Percentiles rank a stretch among this genome's conserved stretches.
Evolutionary conservation across 2,113 vertebrate species (phyloP).

Genomic region (Zapus hudsonius): DNA sequence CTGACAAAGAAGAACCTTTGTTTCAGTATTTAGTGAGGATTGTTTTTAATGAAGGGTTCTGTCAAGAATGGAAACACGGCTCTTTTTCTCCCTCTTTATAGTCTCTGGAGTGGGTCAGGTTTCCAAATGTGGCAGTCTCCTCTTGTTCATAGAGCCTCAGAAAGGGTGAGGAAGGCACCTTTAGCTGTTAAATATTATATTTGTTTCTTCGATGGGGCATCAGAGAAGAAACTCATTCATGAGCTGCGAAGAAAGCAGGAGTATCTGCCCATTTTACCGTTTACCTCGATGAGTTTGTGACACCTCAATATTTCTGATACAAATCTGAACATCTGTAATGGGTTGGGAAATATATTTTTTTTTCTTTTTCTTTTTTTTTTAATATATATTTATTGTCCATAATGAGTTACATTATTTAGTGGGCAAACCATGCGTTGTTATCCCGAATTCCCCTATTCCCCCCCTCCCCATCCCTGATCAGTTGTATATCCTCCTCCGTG

Average conservation of each 20-base stretch:
- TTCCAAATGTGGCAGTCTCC: not conserved
- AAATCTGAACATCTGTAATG: not conserved
- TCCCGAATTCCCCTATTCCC: no score
- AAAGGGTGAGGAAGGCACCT: not conserved
- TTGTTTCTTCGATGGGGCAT: not conserved
- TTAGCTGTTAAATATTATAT: not conserved
- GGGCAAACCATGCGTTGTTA: no score
- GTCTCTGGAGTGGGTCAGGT: slow-evolving; percentile 31
- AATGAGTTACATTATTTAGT: no score
- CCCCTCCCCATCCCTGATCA: no score
- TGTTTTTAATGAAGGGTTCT: slow-evolving; percentile 64
- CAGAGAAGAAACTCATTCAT: not conserved
- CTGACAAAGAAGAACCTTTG: slow-evolving; percentile 60
- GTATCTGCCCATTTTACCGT: not conserved
- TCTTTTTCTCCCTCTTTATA: slow-evolving; percentile 59
- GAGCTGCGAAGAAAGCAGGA: not conserved
- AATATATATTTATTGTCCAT: no score
- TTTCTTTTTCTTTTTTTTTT: no score
- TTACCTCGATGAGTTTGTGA: not conserved
- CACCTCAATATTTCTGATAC: not conserved
- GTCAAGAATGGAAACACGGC: slow-evolving; percentile 27
- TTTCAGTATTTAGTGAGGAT: slow-evolving; percentile 66
- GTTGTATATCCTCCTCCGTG: no score
- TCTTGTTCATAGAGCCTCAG: slow-evolving; percentile 42
- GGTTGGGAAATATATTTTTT: no score